A percentile compares a stretch with the other conserved stretches of the same genome.
Evolutionary conservation across 2,888 invertebrate genomes (phyloP).

Genomic region (Pandemis corylana): DNA sequence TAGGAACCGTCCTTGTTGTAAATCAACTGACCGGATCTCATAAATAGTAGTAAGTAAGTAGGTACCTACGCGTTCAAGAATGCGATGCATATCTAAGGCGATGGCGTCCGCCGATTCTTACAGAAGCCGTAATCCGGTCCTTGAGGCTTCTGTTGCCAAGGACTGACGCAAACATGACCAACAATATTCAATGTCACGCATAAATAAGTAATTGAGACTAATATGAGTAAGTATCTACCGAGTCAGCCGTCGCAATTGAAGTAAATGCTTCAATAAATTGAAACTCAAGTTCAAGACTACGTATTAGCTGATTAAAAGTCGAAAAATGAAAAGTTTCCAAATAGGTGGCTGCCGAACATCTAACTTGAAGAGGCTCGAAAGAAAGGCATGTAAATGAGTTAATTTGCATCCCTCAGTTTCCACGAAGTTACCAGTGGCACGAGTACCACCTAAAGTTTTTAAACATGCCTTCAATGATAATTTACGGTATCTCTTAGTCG

Average conservation of each 20-base stretch:
- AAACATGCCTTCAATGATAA: slow-evolving; percentile 21
- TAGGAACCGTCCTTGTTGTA: slow-evolving; percentile 28
- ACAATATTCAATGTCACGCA: slow-evolving; percentile 22
- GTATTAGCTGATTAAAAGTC: background rate
- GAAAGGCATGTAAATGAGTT: slow-evolving; percentile 71
- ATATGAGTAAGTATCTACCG: slow-evolving; percentile 1
- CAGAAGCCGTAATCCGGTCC: slow-evolving; percentile 13
- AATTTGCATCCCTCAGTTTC: slow-evolving; percentile 70
- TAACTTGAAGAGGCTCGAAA: slow-evolving; percentile 43
- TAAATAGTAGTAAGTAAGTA: slow-evolving; percentile 24
- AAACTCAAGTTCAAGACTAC: background rate
- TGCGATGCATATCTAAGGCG: slow-evolving; percentile 29
- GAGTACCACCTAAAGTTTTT: slow-evolving; percentile 9
- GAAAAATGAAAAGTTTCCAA: slow-evolving; percentile 7
- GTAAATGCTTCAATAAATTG: background rate
- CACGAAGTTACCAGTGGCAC: slow-evolving; percentile 15
- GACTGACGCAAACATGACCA: slow-evolving; percentile 12
- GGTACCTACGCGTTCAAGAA: slow-evolving; percentile 3
- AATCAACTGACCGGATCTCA: slow-evolving; percentile 38
- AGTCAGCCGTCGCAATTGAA: background rate
- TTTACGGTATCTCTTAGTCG: slow-evolving; percentile 15
- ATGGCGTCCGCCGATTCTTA: slow-evolving; percentile 13
- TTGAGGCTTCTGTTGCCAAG: slow-evolving; percentile 19
- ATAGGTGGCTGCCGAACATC: slow-evolving; percentile 11
- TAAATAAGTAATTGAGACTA: slow-evolving; percentile 15